These are phyloP conservation scores for Melanerpes formicivorus DNA, from an alignment of 2,113 vertebrate species.

Conservation along the genomic window DNA sequence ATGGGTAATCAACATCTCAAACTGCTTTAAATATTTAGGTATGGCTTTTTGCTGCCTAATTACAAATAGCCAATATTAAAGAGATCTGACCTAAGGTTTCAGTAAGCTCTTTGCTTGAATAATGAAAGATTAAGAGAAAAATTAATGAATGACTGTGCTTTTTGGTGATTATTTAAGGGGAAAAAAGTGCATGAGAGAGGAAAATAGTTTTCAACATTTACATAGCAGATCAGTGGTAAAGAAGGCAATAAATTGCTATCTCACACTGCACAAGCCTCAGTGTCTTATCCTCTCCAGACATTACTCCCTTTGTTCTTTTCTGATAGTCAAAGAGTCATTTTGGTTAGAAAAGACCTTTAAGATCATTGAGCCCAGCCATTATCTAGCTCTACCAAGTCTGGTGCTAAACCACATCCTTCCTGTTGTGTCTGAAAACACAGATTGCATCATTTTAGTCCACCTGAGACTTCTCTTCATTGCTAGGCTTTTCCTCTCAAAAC, in stretches of 20 bases:
- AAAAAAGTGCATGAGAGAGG: neutral
- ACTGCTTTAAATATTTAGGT: slow-evolving; percentile 27
- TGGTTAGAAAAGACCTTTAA: too few relatives aligned
- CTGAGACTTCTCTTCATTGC: neutral
- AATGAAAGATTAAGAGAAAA: neutral
- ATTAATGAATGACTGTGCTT: neutral
- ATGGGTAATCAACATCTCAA: slow-evolving; percentile 5
- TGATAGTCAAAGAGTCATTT: neutral
- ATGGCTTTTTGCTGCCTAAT: slow-evolving; percentile 7
- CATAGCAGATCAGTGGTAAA: neutral
- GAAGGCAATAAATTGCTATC: neutral
- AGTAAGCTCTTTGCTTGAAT: neutral
- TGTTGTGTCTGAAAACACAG: neutral
- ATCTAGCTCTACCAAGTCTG: too few relatives aligned
- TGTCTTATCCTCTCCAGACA: neutral
- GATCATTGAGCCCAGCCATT: too few relatives aligned
- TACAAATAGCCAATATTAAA: slow-evolving; percentile 4
- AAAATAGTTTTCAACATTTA: neutral
- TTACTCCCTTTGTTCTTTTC: neutral
- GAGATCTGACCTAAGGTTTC: neutral
- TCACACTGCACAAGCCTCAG: neutral
- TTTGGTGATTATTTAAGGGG: slow-evolving; percentile 11
- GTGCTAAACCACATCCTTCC: neutral
- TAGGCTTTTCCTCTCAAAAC: neutral
- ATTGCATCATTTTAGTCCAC: neutral